Conservation (phyloP, 2,113 vertebrate genomes). For the Hydropotes inermis region DNA sequence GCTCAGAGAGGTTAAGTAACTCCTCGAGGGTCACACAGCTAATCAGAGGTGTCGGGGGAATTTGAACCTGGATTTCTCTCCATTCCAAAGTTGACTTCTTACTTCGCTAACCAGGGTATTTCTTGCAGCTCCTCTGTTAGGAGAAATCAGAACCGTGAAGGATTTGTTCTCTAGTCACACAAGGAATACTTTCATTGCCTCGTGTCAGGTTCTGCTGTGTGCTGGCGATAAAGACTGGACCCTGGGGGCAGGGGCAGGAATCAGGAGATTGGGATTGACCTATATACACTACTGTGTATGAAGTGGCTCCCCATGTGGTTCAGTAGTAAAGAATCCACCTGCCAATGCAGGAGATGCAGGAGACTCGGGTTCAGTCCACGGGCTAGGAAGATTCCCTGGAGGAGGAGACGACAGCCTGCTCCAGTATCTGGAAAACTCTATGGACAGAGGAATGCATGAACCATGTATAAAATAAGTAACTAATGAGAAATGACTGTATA, state of each 20-base stretch:
- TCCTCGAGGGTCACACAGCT: background rate
- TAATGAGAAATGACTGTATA: background rate
- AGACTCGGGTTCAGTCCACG: background rate
- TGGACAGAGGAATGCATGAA: background rate
- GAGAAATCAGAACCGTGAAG: accelerated
- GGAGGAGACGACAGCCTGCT: background rate
- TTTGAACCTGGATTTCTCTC: background rate
- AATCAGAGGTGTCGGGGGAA: too few species aligned
- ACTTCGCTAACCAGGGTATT: too few species aligned
- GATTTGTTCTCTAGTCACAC: background rate
- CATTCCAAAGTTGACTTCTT: background rate
- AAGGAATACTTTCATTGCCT: background rate
- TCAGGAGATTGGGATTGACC: background rate
- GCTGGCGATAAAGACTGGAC: background rate
- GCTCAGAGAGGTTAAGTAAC: background rate
- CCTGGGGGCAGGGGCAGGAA: background rate
- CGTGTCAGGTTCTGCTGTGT: too few species aligned
- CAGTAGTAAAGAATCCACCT: background rate
- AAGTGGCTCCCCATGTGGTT: background rate
- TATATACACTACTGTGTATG: accelerated
- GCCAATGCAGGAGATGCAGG: background rate
- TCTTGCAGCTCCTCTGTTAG: background rate
- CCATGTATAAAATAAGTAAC: background rate
- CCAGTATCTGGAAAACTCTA: background rate
- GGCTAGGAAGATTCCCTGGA: background rate